Evolutionary conservation across 2,113 vertebrate species (phyloP), one percentile per base, ranked within the genome.

Genomic region (Embiotoca jacksoni): DNA sequence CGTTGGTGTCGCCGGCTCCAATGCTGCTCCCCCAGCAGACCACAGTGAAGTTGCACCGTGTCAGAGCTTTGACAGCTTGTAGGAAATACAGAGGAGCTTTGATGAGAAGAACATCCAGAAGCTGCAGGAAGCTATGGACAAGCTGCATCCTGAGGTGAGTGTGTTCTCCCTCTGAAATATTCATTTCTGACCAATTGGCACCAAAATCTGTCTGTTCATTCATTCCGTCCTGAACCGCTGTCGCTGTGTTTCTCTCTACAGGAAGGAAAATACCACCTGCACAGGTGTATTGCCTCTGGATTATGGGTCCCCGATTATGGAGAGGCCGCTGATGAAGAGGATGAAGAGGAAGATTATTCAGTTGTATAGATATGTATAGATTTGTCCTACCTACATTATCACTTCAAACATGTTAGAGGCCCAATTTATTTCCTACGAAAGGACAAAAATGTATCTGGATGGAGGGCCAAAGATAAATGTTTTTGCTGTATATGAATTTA

Each of bases 31-130:
- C 23, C 23, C 23, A 23, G 23, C 23, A 23, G 23, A 23, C 23
- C 23, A 23, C 23, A 23, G 23, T 1, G 23, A 23, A 23, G 23
- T 23, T 23, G 23, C 35, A 5, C 33, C 52, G 14, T 47, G 10
- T 11, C 2, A 23, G n/a, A 14, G 5, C 11, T 13, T 10, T 31
- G 3, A 31, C n/a, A 0, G 1, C 33, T 50, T 33, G 13, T 55
- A 98, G 97, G 96, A 97, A 44, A 91, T 98, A 62, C 95, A 97
- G 87, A 96, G 95, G 50, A 96, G 97, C 80, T 97, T 98, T 35
- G 96, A 97, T 7, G 93, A 95, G 14, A 97, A 97, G 80, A 96
- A 97, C 3, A 92, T 97, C 6, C 93, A 95, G 90, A 94, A 96
- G 96, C 81, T 98, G 31, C 96, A 97, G 54, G 94, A 97, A 0